phyloP scores from a whole-genome alignment of 2,888 invertebrate species.

The Deroplatys truncata region DNA sequence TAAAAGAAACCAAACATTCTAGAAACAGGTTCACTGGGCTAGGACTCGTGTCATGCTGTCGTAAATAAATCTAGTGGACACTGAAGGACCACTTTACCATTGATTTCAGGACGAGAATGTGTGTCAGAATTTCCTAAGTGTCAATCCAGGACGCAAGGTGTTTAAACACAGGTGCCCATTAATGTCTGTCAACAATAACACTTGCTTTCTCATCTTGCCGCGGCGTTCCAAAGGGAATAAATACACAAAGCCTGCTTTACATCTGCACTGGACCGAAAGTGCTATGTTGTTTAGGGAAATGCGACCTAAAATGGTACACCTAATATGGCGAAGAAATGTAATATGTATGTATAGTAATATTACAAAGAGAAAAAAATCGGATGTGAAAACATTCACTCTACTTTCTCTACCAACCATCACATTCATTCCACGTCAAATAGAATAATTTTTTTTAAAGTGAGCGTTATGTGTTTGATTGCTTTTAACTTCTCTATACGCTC shows the following conservation, averaged over 20 bases:
- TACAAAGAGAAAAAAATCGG: too few relatives aligned
- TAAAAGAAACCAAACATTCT: background rate
- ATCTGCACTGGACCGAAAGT: background rate
- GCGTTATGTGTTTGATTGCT: too few relatives aligned
- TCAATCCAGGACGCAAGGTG: background rate
- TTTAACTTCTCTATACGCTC: too few relatives aligned
- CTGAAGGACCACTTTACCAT: background rate
- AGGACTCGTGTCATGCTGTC: too few relatives aligned
- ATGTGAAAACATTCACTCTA: too few relatives aligned
- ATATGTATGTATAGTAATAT: too few relatives aligned
- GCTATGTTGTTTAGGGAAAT: too few relatives aligned
- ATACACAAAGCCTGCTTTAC: background rate
- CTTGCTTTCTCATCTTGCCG: background rate
- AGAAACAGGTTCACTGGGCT: background rate
- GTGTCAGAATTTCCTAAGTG: background rate
- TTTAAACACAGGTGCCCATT: background rate
- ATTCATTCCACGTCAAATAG: too few relatives aligned
- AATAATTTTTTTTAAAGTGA: too few relatives aligned
- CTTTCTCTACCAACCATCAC: too few relatives aligned
- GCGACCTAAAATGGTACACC: too few relatives aligned
- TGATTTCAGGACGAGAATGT: background rate
- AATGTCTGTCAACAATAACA: background rate
- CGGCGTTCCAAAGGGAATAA: background rate
- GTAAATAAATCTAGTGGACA: background rate
- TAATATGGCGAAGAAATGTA: too few relatives aligned